phyloP scores from a whole-genome alignment of 2,888 invertebrate genomes.

The Sicus ferrugineus region DNA sequence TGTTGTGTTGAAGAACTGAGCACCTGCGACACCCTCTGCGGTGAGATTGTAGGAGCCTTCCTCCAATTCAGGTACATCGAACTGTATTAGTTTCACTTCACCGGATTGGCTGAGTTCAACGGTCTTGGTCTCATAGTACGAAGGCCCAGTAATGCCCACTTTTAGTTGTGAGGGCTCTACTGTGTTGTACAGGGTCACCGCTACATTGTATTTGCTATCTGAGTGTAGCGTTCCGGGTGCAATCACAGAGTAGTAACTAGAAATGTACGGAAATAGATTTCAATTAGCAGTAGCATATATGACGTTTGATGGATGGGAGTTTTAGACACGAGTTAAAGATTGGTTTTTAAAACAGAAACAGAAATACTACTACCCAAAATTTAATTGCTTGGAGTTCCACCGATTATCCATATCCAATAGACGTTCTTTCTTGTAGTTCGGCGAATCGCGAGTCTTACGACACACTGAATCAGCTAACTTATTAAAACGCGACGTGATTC shows the following conservation, averaged over 20 bases:
- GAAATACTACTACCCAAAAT: too few relatives aligned
- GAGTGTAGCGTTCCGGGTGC: slow-evolving; percentile 83
- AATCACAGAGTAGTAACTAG: slow-evolving; percentile 74
- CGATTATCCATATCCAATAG: too few relatives aligned
- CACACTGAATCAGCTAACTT: too few relatives aligned
- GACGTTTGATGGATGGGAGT: too few relatives aligned
- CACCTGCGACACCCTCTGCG: slow-evolving; percentile 76
- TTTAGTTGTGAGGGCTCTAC: slow-evolving; percentile 50
- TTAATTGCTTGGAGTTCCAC: too few relatives aligned
- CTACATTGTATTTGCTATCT: slow-evolving; percentile 82
- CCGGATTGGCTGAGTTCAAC: slow-evolving; percentile 46
- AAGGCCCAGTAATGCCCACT: slow-evolving; percentile 55
- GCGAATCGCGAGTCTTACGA: too few relatives aligned
- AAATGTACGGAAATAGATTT: too few relatives aligned
- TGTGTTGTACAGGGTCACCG: slow-evolving; percentile 69
- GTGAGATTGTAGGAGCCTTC: slow-evolving; percentile 77
- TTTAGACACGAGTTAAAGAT: too few relatives aligned
- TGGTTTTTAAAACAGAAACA: too few relatives aligned
- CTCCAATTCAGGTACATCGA: slow-evolving; percentile 49
- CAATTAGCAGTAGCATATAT: too few relatives aligned
- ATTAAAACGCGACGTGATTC: too few relatives aligned
- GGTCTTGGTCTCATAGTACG: slow-evolving; percentile 50
- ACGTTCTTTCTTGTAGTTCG: too few relatives aligned
- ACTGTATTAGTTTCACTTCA: slow-evolving; percentile 50
- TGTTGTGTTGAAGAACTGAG: slow-evolving; percentile 77